Evolutionary conservation across 2,888 invertebrate species (phyloP), one percentile per base, ranked within the genome.

Genomic region (Amaurobius ferox): DNA sequence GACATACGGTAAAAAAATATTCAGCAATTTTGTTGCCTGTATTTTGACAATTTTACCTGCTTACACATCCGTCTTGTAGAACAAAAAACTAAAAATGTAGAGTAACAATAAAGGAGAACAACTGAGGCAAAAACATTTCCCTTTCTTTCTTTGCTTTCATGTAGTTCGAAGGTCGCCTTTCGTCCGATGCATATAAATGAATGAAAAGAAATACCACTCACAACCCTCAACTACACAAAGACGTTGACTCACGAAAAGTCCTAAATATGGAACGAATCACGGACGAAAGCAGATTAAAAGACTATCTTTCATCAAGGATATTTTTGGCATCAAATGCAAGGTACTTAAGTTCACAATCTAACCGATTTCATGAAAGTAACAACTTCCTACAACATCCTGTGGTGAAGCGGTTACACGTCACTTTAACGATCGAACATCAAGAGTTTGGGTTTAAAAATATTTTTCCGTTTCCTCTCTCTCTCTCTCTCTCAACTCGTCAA

Each of bases 361-460:
- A 16, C 23, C 23, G 55, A 23, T 23, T 55, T 55, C 55, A 6
- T 6, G 23, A 55, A 23, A 55, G 55, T 23, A 55, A 55, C 55
- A 55, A 55, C 55, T 55, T 55, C 55, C 55, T 55, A 55, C 23
- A 55, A 55, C 23, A 6, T 55, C 55, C 55, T 55, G 23, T 55
- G 55, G 55, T 23, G 55, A 55, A 55, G 23, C 23, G 55, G 55
- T 55, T 55, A 23, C 55, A 3, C 55, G 23, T 23, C 55, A 23
- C 2, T 55, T 55, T 55, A 55, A 55, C 55, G 55, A 55, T 55
- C 55, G 55, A 55, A 55, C 55, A 55, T 19, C 55, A 35, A 35
- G 5, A 55, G 3, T 11, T 19, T 5, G 23, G 5, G 55, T 55
- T 55, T 19, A 55, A 55, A 55, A 55, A 55, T 55, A 55, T 19